A percentile compares a stretch with the other conserved stretches of the same genome.
These are phyloP conservation scores for Lithobates pipiens DNA, from an alignment of 2,797 vertebrate genomes.

Conservation along the genomic window DNA sequence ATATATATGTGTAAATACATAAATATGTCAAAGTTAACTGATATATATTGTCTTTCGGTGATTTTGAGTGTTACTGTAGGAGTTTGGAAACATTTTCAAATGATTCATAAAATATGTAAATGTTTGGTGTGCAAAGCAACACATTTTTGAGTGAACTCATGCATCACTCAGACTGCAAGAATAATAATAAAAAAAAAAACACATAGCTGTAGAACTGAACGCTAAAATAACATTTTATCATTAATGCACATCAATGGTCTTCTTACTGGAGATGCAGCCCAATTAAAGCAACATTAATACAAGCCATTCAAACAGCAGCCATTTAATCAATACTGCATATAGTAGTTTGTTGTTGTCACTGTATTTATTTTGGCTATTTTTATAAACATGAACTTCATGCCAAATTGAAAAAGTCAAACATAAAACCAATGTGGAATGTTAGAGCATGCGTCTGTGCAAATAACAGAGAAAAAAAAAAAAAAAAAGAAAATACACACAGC, in stretches of 20 bases:
- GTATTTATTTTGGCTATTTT: conserved; percentile 14
- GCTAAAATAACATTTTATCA: conserved; percentile 7
- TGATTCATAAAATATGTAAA: not conserved
- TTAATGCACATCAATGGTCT: not conserved
- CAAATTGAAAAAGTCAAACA: conserved; percentile 61
- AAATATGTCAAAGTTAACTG: too few species aligned
- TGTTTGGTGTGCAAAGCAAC: not conserved
- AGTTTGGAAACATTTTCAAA: not conserved
- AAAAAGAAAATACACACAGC: conserved; percentile 35
- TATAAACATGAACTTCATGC: conserved; percentile 64
- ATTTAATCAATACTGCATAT: conserved; percentile 51
- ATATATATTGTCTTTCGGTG: not conserved
- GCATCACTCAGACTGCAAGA: conserved; percentile 30
- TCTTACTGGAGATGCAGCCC: conserved; percentile 20
- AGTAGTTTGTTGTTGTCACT: conserved; percentile 8
- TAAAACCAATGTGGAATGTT: conserved; percentile 62
- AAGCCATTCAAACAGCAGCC: conserved; percentile 65
- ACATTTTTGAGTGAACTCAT: conserved; percentile 43
- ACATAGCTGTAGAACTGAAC: not conserved
- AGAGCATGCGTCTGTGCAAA: conserved; percentile 74
- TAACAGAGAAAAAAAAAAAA: not conserved
- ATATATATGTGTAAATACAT: too few species aligned
- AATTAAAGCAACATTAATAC: conserved; percentile 67
- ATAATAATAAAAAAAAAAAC: not conserved
- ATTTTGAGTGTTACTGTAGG: not conserved